A percentile compares a stretch with the other conserved stretches of the same genome.
These are phyloP conservation scores for Sphyrna mokarran DNA, from an alignment of 2,113 vertebrate species.

Conservation along the genomic window DNA sequence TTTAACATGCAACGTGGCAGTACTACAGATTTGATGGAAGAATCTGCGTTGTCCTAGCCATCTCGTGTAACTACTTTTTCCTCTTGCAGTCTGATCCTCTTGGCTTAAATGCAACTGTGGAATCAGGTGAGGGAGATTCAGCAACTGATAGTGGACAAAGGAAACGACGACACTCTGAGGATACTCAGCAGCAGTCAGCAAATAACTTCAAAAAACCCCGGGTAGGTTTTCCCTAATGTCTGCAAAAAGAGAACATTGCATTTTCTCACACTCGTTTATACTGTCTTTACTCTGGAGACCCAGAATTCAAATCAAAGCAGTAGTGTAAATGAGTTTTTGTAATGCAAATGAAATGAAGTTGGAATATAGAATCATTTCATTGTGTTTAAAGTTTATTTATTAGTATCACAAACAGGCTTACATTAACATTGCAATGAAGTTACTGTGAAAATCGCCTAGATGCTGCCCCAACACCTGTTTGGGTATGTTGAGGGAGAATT, in stretches of 20 bases:
- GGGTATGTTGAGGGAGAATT: no score
- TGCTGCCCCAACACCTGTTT: no score
- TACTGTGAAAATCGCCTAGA: no score
- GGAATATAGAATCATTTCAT: neutral
- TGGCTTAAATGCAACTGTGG: constrained; percentile 83
- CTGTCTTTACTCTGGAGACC: neutral
- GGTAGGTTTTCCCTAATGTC: constrained; percentile 51
- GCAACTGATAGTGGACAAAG: constrained; percentile 68
- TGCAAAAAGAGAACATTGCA: neutral
- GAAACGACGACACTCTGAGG: constrained; percentile 81
- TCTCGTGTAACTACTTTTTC: neutral
- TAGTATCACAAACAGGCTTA: no score
- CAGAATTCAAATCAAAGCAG: neutral
- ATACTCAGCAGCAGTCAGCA: constrained; percentile 59
- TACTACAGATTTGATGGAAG: neutral
- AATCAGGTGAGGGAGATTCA: constrained; percentile 64
- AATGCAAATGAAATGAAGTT: neutral
- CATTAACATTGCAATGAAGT: no score
- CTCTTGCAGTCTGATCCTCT: constrained; percentile 82
- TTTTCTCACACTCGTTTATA: neutral
- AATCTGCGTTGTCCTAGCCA: neutral
- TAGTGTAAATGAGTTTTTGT: neutral
- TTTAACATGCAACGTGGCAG: neutral
- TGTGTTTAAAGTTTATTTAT: neutral
- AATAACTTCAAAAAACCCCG: constrained; percentile 77